These are phyloP conservation scores for Lysandra bellargus DNA, from an alignment of 2,888 invertebrate genomes.

Conservation along the genomic window DNA sequence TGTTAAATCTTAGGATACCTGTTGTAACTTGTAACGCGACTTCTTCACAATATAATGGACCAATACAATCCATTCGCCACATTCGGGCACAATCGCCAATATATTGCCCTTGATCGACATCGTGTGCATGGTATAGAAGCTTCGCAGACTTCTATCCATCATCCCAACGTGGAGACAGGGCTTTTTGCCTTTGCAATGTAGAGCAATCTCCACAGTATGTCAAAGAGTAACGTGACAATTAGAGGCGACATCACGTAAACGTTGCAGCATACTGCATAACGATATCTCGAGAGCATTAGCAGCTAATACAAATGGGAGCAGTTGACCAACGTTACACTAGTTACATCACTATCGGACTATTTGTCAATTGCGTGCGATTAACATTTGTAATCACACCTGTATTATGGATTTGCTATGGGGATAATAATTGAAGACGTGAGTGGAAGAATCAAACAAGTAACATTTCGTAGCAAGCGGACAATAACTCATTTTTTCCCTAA, in stretches of 20 bases:
- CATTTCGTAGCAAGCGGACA: too few relatives aligned
- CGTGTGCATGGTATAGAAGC: too few relatives aligned
- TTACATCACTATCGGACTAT: background rate
- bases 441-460: too few relatives aligned
- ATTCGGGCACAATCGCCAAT: too few relatives aligned
- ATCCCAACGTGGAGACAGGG: background rate
- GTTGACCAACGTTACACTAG: slow-evolving; percentile 11
- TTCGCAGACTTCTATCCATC: background rate
- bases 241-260: slow-evolving; percentile 8
- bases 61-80: too few relatives aligned
- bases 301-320: background rate
- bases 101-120: too few relatives aligned
- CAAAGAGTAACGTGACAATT: background rate
- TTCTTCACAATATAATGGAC: too few relatives aligned
- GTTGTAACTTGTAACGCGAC: too few relatives aligned
- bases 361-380: background rate
- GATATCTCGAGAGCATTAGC: slow-evolving; percentile 5
- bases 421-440: too few relatives aligned
- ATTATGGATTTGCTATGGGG: background rate
- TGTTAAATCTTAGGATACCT: background rate
- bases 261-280: background rate
- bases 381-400: background rate
- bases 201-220: background rate
- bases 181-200: background rate
- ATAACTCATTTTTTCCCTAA: too few relatives aligned